These are phyloP conservation scores for Hemichromis elongatus DNA, from an alignment of 2,113 vertebrate species.

Conservation along the genomic window DNA sequence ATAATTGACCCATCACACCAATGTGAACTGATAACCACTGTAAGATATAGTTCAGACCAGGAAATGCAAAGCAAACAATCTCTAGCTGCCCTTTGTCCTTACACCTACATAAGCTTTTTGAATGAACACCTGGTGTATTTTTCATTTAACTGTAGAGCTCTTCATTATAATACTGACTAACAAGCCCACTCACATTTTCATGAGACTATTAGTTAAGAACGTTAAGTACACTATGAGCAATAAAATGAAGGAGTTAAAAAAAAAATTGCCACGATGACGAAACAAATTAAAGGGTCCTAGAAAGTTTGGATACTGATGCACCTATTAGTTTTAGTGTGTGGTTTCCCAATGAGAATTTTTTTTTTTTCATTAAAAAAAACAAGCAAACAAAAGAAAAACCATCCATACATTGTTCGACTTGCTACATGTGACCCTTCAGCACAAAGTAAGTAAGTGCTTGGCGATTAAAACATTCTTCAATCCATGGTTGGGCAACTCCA, in stretches of 20 bases:
- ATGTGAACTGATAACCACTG: neutral
- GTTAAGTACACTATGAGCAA: neutral
- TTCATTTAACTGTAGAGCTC: neutral
- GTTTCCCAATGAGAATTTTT: neutral
- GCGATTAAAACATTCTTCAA: slow-evolving; percentile 61
- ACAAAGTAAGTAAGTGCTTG: slow-evolving; percentile 24
- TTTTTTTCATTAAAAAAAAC: neutral
- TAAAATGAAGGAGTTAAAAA: neutral
- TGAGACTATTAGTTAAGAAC: neutral
- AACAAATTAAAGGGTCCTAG: neutral
- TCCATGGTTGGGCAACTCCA: slow-evolving; percentile 57
- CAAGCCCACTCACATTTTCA: neutral
- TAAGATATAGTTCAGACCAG: neutral
- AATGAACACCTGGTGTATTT: neutral
- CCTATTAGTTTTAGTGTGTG: no score
- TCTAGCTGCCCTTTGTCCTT: neutral
- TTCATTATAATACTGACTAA: neutral
- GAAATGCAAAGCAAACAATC: neutral
- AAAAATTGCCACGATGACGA: neutral
- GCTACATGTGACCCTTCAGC: neutral
- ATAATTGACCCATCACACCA: neutral
- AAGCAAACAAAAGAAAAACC: neutral
- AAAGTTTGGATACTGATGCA: no score
- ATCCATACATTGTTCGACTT: neutral
- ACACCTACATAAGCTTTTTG: neutral